A percentile compares a stretch with the other conserved stretches of the same genome.
Evolutionary conservation across 2,797 vertebrate genomes (phyloP).

Genomic region (Miichthys miiuy): DNA sequence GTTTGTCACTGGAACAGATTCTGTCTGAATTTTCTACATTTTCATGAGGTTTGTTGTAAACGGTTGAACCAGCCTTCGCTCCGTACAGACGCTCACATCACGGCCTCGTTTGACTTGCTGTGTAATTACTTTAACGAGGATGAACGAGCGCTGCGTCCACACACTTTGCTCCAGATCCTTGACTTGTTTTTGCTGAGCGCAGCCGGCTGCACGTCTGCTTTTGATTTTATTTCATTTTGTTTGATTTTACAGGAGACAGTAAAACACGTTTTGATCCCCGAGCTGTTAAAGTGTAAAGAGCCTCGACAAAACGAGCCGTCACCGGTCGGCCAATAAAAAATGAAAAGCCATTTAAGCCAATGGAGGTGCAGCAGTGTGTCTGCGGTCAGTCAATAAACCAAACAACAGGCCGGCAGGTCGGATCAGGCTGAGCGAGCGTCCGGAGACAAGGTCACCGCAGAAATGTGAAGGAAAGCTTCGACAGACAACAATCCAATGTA

Average conservation of each 20-base stretch:
- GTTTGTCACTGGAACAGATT: too few relatives aligned
- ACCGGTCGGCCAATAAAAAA: constrained; percentile 82
- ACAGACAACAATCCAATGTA: constrained; percentile 53
- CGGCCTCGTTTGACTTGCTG: background rate
- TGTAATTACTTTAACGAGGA: constrained; percentile 12
- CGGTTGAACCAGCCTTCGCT: too few relatives aligned
- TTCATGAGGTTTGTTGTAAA: too few relatives aligned
- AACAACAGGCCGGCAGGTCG: constrained; percentile 67
- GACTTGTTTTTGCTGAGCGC: constrained; percentile 40
- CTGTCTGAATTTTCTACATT: too few relatives aligned
- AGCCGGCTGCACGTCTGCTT: constrained; percentile 19
- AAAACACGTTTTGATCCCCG: constrained; percentile 73
- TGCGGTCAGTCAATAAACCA: constrained; percentile 84
- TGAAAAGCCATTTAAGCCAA: constrained; percentile 82
- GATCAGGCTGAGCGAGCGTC: constrained; percentile 59
- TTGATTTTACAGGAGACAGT: constrained; percentile 73
- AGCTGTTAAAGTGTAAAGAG: constrained; percentile 83
- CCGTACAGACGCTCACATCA: background rate
- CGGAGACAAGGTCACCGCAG: constrained; percentile 74
- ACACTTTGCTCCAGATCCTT: background rate
- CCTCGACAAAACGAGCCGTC: constrained; percentile 69
- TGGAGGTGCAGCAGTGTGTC: constrained; percentile 59
- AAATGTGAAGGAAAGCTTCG: constrained; percentile 34
- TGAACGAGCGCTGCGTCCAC: background rate
- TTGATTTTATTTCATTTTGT: constrained; percentile 71